phyloP scores from a whole-genome alignment of 2,888 invertebrate species.

The Schrankia costaestrigalis region DNA sequence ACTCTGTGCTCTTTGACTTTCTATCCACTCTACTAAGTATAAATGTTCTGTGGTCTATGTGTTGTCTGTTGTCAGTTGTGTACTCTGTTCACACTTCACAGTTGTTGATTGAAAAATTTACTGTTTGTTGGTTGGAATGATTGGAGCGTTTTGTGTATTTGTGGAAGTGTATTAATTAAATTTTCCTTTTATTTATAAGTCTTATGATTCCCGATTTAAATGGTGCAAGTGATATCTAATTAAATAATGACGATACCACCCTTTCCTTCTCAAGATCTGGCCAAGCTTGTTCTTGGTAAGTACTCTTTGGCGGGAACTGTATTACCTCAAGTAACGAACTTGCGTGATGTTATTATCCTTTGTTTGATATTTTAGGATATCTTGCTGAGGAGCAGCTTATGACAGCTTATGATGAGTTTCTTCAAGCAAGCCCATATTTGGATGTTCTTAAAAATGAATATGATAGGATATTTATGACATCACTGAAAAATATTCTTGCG shows the following conservation, averaged over 20 bases:
- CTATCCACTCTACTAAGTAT: too few species aligned
- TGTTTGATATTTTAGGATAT: slow-evolving; percentile 55
- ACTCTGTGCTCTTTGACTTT: too few species aligned
- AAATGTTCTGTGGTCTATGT: too few species aligned
- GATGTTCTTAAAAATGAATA: slow-evolving; percentile 70
- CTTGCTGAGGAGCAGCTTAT: slow-evolving; percentile 74
- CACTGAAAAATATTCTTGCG: slow-evolving; percentile 68
- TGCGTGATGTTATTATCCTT: slow-evolving; percentile 20
- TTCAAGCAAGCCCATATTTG: slow-evolving; percentile 71
- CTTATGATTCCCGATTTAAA: too few species aligned
- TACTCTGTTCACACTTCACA: too few species aligned
- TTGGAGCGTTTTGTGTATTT: too few species aligned
- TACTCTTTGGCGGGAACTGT: slow-evolving; percentile 66
- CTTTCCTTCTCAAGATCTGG: slow-evolving; percentile 70
- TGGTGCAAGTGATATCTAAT: slow-evolving; percentile 13
- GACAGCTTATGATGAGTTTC: slow-evolving; percentile 75
- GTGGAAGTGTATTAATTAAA: too few species aligned
- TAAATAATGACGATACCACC: slow-evolving; percentile 60
- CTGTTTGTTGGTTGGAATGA: too few species aligned
- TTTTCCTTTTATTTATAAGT: too few species aligned
- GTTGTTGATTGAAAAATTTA: too few species aligned
- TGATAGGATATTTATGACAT: slow-evolving; percentile 75
- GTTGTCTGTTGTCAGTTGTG: too few species aligned
- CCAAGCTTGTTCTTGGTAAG: slow-evolving; percentile 72
- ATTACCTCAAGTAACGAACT: slow-evolving; percentile 22